A percentile compares a stretch with the other conserved stretches of the same genome.
phyloP scores from a whole-genome alignment of 2,113 vertebrate species.

The Leuciscus idus region DNA sequence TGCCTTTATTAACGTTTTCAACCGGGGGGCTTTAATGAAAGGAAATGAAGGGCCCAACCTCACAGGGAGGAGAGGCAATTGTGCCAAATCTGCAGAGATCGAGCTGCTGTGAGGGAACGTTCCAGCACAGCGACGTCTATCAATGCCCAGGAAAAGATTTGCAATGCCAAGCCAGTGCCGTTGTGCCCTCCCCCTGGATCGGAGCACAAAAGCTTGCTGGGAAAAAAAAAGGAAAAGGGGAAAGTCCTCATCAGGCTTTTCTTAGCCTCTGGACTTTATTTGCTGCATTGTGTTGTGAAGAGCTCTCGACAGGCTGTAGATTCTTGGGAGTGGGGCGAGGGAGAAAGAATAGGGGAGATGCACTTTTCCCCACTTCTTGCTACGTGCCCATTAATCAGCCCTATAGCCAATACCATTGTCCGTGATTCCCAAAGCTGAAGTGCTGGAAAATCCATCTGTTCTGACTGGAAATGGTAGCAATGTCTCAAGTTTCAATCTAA shows the following conservation, averaged over 20 bases:
- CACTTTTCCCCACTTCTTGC: background rate
- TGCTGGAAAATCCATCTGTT: slow-evolving; percentile 68
- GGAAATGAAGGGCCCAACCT: slow-evolving; percentile 47
- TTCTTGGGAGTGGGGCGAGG: slow-evolving; percentile 53
- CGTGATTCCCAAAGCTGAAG: slow-evolving; percentile 41
- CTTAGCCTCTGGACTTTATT: slow-evolving; percentile 57
- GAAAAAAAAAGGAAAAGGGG: slow-evolving; percentile 8
- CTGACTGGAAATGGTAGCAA: slow-evolving; percentile 69
- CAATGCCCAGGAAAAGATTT: slow-evolving; percentile 56
- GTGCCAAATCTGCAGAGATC: slow-evolving; percentile 16
- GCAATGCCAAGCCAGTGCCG: slow-evolving; percentile 52
- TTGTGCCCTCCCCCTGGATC: slow-evolving; percentile 48
- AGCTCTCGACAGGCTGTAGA: slow-evolving; percentile 59
- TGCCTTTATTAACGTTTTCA: slow-evolving; percentile 54
- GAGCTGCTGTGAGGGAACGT: slow-evolving; percentile 37
- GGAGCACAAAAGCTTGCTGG: slow-evolving; percentile 54
- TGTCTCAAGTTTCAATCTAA: slow-evolving; percentile 45
- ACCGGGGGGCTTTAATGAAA: slow-evolving; percentile 54
- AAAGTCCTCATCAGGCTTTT: slow-evolving; percentile 53
- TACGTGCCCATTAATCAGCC: slow-evolving; percentile 43
- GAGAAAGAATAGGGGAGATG: slow-evolving; percentile 49
- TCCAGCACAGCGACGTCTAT: slow-evolving; percentile 51
- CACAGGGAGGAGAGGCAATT: slow-evolving; percentile 38
- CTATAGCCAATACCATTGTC: slow-evolving; percentile 49
- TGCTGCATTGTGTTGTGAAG: slow-evolving; percentile 62